Conservation (phyloP, 2,113 vertebrate genomes). For the Rhinopomastus cyanomelas region DNA sequence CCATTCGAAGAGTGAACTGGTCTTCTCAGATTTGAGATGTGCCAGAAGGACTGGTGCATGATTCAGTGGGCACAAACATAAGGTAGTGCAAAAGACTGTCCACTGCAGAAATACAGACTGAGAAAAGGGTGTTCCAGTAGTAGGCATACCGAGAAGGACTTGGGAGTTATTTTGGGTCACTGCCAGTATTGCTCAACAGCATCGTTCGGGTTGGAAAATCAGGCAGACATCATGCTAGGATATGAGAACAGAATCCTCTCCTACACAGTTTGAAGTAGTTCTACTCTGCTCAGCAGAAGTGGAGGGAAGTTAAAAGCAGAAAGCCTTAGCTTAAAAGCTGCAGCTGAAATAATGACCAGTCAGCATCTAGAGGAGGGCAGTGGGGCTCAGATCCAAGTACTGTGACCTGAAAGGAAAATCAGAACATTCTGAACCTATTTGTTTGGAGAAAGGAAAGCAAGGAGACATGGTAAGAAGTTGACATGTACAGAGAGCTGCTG, state of each 20-base stretch:
- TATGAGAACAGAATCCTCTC: neutral
- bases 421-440: neutral
- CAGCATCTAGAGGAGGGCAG: neutral
- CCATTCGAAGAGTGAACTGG: neutral
- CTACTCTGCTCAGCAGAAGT: neutral
- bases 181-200: neutral
- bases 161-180: neutral
- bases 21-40: neutral
- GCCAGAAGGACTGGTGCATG: neutral
- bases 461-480: neutral
- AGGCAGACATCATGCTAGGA: neutral
- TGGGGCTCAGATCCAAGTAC: neutral
- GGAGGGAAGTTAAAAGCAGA: neutral
- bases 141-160: neutral
- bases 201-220: neutral
- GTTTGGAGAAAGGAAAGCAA: neutral
- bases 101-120: neutral
- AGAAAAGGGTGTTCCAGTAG: neutral
- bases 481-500: neutral
- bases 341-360: neutral
- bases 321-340: neutral
- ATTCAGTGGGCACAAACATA: neutral
- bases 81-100: neutral
- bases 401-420: neutral
- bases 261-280: neutral